Evolutionary conservation across 2,888 invertebrate species (phyloP).

Genomic region (Drosophila rubida): DNA sequence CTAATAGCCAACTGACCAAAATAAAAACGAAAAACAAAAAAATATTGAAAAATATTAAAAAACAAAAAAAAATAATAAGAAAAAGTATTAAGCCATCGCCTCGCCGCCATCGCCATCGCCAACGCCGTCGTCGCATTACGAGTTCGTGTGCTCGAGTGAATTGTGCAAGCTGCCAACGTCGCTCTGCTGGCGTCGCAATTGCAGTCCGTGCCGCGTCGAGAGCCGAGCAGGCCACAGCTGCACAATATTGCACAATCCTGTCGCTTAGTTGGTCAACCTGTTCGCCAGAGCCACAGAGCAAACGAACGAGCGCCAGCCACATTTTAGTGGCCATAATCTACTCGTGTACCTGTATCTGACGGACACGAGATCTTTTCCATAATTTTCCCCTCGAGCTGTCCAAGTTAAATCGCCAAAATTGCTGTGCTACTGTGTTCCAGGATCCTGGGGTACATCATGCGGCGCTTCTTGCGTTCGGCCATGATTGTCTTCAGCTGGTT

Average conservation of each 20-base stretch:
- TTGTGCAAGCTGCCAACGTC: conserved; percentile 59
- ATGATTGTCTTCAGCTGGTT: conserved; percentile 87
- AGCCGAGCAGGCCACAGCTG: conserved; percentile 53
- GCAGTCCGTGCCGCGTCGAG: conserved; percentile 35
- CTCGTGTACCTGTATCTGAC: conserved; percentile 35
- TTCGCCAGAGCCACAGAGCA: conserved; percentile 35
- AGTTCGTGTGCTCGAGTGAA: conserved; percentile 48
- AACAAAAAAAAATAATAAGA: conserved; percentile 39
- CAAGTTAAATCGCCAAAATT: conserved; percentile 83
- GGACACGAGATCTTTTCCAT: conserved; percentile 30
- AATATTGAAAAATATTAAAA: conserved; percentile 1
- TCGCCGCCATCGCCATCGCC: too few species aligned
- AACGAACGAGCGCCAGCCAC: not conserved
- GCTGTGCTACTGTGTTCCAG: conserved; percentile 86
- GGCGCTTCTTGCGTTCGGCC: conserved; percentile 87
- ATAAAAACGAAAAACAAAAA: conserved; percentile 4
- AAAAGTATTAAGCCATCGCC: conserved; percentile 51
- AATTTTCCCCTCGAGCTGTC: conserved; percentile 52
- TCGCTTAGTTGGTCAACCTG: conserved; percentile 66
- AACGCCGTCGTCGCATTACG: conserved; percentile 27
- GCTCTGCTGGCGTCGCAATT: conserved; percentile 31
- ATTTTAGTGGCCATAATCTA: not conserved
- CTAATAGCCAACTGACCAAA: conserved; percentile 73
- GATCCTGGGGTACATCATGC: conserved; percentile 87
- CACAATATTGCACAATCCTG: conserved; percentile 77